Conservation (phyloP, 2,113 vertebrate species). For the Eolophus roseicapilla region DNA sequence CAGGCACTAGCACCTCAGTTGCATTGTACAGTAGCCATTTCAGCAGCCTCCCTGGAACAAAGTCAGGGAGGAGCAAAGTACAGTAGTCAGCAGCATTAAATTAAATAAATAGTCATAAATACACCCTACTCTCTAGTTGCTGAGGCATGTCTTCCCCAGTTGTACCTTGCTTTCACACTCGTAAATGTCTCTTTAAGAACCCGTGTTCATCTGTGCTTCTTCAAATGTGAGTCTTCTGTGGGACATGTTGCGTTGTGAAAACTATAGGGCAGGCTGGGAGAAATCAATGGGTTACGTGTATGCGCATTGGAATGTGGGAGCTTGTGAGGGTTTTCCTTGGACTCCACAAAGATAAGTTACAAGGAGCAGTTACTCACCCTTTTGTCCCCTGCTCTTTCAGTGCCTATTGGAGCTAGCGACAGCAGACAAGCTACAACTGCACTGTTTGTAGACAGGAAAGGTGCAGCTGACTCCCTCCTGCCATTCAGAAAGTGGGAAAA, state of each 20-base stretch:
- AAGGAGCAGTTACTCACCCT: not conserved
- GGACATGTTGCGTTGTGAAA: not conserved
- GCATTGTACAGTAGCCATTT: not conserved
- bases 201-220: not conserved
- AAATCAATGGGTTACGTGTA: not conserved
- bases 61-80: slow-evolving; percentile 8
- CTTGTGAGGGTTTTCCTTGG: not conserved
- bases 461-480: not conserved
- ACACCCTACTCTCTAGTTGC: not conserved
- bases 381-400: not conserved
- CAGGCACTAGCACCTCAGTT: slow-evolving; percentile 26
- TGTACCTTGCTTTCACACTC: not conserved
- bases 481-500: not conserved
- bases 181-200: not conserved
- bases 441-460: fast-evolving
- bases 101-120: slow-evolving; percentile 53
- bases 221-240: fast-evolving
- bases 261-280: not conserved
- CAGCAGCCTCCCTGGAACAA: slow-evolving; percentile 30
- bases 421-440: not conserved
- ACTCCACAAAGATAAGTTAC: too few species aligned
- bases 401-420: not conserved
- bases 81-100: slow-evolving; percentile 57
- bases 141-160: not conserved
- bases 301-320: fast-evolving